These are phyloP conservation scores for Sialis fuliginosa DNA, from an alignment of 2,888 invertebrate genomes.

Conservation along the genomic window DNA sequence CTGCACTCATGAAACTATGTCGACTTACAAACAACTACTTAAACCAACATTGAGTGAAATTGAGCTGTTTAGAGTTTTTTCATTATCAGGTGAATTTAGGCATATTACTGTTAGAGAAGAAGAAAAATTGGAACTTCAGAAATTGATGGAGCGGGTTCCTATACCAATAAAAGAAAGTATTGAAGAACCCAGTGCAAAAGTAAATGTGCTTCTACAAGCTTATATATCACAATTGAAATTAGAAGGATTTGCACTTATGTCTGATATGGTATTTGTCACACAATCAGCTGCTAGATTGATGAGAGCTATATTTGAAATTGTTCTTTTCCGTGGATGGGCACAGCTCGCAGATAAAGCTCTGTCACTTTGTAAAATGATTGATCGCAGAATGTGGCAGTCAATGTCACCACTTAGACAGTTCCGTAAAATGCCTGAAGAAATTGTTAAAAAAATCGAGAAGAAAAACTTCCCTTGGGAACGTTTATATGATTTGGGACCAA, in stretches of 20 bases:
- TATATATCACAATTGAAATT: conserved; percentile 96
- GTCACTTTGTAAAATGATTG: conserved; percentile 96
- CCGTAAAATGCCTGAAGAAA: conserved; percentile 92
- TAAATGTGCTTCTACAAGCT: conserved; percentile 88
- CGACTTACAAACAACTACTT: conserved; percentile 87
- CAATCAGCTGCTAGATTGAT: conserved; percentile 91
- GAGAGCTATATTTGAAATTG: conserved; percentile 95
- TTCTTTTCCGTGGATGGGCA: conserved; percentile 83
- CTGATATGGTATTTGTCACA: conserved; percentile 98
- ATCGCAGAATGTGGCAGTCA: conserved; percentile 97
- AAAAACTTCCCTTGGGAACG: conserved; percentile 90
- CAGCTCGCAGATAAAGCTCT: conserved; percentile 92
- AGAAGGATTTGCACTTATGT: conserved; percentile 97
- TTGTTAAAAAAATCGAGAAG: conserved; percentile 94
- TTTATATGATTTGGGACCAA: conserved; percentile 89
- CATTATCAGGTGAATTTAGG: conserved; percentile 89
- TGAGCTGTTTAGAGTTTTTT: conserved; percentile 94
- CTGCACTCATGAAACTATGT: conserved; percentile 92
- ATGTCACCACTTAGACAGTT: conserved; percentile 98
- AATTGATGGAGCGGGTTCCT: conserved; percentile 86
- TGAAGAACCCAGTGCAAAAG: conserved; percentile 94
- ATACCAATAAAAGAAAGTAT: conserved; percentile 98
- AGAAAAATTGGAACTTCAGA: conserved; percentile 91
- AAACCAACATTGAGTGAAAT: conserved; percentile 96
- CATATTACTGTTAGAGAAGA: conserved; percentile 88